Percentiles rank a stretch among this genome's conserved stretches.
Evolutionary conservation across 2,113 vertebrate species (phyloP).

Genomic region (Mohoua ochrocephala): DNA sequence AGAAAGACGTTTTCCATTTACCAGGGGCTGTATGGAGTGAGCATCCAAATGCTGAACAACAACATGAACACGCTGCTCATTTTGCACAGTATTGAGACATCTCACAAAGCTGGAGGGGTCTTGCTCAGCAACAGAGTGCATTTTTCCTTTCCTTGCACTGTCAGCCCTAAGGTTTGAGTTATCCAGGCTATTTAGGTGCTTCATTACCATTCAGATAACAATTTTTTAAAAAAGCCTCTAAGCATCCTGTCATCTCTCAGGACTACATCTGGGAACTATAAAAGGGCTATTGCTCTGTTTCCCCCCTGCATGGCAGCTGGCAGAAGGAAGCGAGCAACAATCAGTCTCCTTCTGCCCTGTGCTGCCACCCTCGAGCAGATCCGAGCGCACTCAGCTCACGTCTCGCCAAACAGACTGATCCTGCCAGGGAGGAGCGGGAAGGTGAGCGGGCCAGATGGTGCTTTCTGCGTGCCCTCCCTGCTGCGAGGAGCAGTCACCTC

Average conservation of each 20-base stretch:
- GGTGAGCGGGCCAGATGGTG: background rate
- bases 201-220: background rate
- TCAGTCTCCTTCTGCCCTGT: background rate
- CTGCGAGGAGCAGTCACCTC: background rate
- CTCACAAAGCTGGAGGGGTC: background rate
- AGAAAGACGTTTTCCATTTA: background rate
- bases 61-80: accelerated
- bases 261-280: background rate
- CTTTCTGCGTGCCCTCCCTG: background rate
- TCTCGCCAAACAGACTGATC: background rate
- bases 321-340: background rate
- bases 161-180: background rate
- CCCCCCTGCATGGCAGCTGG: background rate
- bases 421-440: background rate
- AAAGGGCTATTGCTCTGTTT: background rate
- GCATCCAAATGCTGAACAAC: background rate
- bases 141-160: background rate
- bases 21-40: background rate
- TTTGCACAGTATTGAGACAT: background rate
- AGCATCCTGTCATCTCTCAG: background rate
- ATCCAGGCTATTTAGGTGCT: background rate
- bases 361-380: background rate
- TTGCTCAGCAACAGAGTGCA: accelerated
- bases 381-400: background rate
- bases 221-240: too few relatives aligned